Evolutionary conservation across 2,888 invertebrate species (phyloP), one percentile per base, ranked within the genome.

Genomic region (Pardosa pseudoannulata): DNA sequence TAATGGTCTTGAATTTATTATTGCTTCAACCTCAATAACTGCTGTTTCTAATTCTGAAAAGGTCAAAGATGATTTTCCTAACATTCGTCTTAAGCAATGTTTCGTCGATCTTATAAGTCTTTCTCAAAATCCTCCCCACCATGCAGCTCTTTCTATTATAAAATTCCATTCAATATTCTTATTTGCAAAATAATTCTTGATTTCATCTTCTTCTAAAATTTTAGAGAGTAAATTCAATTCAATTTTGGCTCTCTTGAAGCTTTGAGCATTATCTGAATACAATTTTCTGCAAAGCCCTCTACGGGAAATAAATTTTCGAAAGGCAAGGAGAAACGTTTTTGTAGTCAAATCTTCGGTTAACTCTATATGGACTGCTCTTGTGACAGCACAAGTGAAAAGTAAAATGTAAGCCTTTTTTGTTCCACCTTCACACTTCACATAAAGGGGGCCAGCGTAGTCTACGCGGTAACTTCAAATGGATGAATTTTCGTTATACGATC

Each of bases 181-280:
- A 29, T n/a, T 13, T 9, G 65, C n/a, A 29, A 16, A 65, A 28
- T 16, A 65, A 1, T 65, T 28, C n/a, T 65, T 65, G 9, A 29
- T n/a, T 16, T 65, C 65, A 9, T n/a, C 6, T 13, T 65, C 28
- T 2, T 65, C 9, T 11, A 28, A 28, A 11, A 13, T n/a, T n/a
- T 31, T 32, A 19, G 62, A 74, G 1, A 36, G 62, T 65, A 28
- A 13, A 0, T 65, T 29, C 13, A 72, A 72, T 5, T 72, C 70
- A 6, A 41, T 5, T 46, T 41, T 29, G 5, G 72, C 72, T 72
- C 50, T 28, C 46, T 70, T 70, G 36, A 70, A 70, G 32, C 32
- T 70, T 46, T 41, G 19, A 5, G 72, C 72, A 72, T 72, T 72
- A 27, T 72, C 72, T 1, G 46, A 46, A 46, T 72, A 72, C 1